Evolutionary conservation across 2,797 vertebrate species (phyloP).

Genomic region (Cephalopachus bancanus): DNA sequence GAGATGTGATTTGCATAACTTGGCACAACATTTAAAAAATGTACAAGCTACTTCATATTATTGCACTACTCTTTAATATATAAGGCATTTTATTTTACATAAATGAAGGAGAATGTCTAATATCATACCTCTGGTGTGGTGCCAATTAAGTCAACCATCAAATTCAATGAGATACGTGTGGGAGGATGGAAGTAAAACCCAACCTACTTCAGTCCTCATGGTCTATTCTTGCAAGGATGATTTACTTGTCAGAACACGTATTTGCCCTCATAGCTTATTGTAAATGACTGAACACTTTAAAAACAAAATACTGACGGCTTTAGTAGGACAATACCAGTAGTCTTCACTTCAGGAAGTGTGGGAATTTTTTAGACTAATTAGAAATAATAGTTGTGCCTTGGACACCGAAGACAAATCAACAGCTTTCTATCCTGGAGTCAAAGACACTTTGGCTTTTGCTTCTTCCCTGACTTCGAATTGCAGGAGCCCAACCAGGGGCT

Average conservation of each 20-base stretch:
- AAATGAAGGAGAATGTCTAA: slow-evolving; percentile 89
- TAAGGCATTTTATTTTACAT: slow-evolving; percentile 89
- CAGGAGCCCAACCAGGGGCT: slow-evolving; percentile 93
- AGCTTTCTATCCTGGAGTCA: too few species aligned
- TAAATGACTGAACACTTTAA: too few species aligned
- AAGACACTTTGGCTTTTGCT: not conserved
- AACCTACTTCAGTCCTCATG: too few species aligned
- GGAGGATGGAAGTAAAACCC: slow-evolving; percentile 64
- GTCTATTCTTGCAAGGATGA: too few species aligned
- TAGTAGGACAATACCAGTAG: too few species aligned
- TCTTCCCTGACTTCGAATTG: slow-evolving; percentile 90
- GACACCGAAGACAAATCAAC: too few species aligned
- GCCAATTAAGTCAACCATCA: slow-evolving; percentile 85
- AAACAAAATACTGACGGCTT: not conserved
- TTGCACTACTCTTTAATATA: slow-evolving; percentile 90
- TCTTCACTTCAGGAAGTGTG: too few species aligned
- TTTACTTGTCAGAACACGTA: not conserved
- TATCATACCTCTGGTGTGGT: slow-evolving; percentile 88
- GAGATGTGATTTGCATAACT: slow-evolving; percentile 88
- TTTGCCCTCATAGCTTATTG: too few species aligned
- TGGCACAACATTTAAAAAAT: slow-evolving; percentile 86
- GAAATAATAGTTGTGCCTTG: too few species aligned
- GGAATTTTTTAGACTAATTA: too few species aligned
- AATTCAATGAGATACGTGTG: slow-evolving; percentile 82
- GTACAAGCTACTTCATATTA: slow-evolving; percentile 90